Evolutionary conservation across 2,888 invertebrate genomes (phyloP).

Genomic region (Heteromyza rotundicornis): DNA sequence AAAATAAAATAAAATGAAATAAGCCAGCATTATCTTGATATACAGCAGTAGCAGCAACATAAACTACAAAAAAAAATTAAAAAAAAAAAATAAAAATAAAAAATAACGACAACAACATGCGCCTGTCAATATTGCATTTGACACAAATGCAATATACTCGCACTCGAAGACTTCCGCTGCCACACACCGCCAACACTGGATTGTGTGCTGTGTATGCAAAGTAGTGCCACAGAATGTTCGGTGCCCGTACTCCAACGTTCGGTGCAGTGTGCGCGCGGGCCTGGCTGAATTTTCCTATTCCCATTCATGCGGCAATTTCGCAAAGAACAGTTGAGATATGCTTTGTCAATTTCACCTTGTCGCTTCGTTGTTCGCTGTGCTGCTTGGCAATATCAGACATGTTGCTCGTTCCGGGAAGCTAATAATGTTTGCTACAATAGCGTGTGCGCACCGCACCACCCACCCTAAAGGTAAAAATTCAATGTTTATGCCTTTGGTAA

Average conservation of each 20-base stretch:
- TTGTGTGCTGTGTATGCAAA: slow-evolving; percentile 9
- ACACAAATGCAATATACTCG: slow-evolving; percentile 54
- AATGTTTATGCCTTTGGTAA: neutral
- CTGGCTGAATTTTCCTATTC: slow-evolving; percentile 17
- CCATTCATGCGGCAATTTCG: neutral
- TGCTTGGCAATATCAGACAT: neutral
- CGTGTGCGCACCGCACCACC: too few species aligned
- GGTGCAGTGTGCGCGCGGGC: too few species aligned
- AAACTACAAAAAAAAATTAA: too few species aligned
- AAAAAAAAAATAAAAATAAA: too few species aligned
- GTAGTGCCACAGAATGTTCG: too few species aligned
- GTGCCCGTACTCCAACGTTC: too few species aligned
- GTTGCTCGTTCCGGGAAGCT: neutral
- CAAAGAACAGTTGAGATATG: neutral
- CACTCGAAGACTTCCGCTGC: slow-evolving; percentile 33
- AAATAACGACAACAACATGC: slow-evolving; percentile 28
- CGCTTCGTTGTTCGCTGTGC: neutral
- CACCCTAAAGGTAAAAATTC: neutral
- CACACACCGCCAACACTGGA: slow-evolving; percentile 21
- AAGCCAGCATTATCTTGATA: slow-evolving; percentile 48
- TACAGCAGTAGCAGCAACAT: neutral
- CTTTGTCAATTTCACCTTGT: neutral
- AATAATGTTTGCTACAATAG: neutral
- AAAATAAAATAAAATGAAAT: slow-evolving; percentile 29
- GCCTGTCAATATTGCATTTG: slow-evolving; percentile 54